Conservation (phyloP, 2,888 invertebrate genomes). For the Amphimallon solstitiale region DNA sequence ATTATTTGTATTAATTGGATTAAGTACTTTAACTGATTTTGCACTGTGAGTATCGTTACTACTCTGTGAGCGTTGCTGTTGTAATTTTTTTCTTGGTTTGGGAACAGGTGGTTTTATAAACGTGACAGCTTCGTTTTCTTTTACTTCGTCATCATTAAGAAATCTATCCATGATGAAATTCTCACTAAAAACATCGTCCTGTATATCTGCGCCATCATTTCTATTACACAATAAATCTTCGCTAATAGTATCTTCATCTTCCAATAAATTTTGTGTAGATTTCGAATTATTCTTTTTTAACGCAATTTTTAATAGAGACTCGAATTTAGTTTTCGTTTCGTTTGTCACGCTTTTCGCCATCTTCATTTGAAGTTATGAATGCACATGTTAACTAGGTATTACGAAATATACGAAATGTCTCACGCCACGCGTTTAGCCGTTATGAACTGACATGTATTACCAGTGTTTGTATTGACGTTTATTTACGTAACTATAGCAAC, state of each 20-base stretch:
- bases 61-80: constrained; percentile 5
- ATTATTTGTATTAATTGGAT: neutral
- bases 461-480: constrained; percentile 15
- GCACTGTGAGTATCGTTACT: constrained; percentile 17
- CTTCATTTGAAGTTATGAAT: neutral
- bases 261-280: constrained; percentile 38
- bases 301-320: constrained; percentile 53
- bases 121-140: constrained; percentile 18
- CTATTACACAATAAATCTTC: constrained; percentile 29
- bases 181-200: constrained; percentile 40
- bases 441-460: neutral
- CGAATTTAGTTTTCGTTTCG: constrained; percentile 57
- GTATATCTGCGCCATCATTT: constrained; percentile 36
- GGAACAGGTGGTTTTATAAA: constrained; percentile 51
- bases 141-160: constrained; percentile 42
- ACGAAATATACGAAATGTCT: too few relatives aligned
- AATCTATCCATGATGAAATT: constrained; percentile 53
- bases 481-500: constrained; percentile 9
- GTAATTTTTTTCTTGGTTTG: constrained; percentile 49
- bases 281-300: constrained; percentile 45
- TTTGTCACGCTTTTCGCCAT: constrained; percentile 47
- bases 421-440: too few relatives aligned
- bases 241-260: constrained; percentile 21
- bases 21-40: constrained; percentile 26
- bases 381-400: neutral